A percentile compares a stretch with the other conserved stretches of the same genome.
These are phyloP conservation scores for Microcaecilia unicolor DNA, from an alignment of 2,797 vertebrate species.

Conservation along the genomic window DNA sequence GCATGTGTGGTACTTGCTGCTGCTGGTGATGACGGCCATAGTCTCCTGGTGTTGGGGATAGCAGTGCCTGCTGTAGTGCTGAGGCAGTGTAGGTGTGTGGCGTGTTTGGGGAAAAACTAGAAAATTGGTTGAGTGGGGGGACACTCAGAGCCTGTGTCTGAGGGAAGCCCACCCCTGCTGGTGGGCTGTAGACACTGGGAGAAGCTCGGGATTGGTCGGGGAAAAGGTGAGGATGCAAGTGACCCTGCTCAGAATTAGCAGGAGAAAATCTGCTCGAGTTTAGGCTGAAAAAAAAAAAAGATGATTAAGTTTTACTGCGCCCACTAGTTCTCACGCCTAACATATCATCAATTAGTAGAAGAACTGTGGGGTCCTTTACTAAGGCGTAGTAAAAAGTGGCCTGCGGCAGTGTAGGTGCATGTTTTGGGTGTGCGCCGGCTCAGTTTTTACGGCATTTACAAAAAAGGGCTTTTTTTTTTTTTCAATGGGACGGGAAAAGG, in stretches of 20 bases:
- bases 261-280: constrained; percentile 76
- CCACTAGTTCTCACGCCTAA: too few relatives aligned
- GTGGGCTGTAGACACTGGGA: constrained; percentile 51
- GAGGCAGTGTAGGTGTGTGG: constrained; percentile 73
- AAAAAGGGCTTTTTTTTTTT: too few relatives aligned
- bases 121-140: constrained; percentile 78
- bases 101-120: constrained; percentile 47
- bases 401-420: too few relatives aligned
- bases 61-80: constrained; percentile 88
- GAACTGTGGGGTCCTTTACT: too few relatives aligned
- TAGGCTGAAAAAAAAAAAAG: constrained; percentile 49
- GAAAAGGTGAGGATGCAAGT: constrained; percentile 85
- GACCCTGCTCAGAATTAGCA: constrained; percentile 79
- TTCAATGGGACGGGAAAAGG: too few relatives aligned
- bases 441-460: too few relatives aligned
- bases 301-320: too few relatives aligned
- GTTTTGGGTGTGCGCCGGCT: too few relatives aligned
- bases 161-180: constrained; percentile 60
- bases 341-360: too few relatives aligned
- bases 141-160: constrained; percentile 76
- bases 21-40: constrained; percentile 80
- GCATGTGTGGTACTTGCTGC: constrained; percentile 86
- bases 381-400: too few relatives aligned
- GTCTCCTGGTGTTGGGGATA: constrained; percentile 87
- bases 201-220: constrained; percentile 53